Percentiles rank a stretch among this genome's conserved stretches.
Evolutionary conservation across 2,888 invertebrate genomes (phyloP).

Genomic region (Buathra laborator): DNA sequence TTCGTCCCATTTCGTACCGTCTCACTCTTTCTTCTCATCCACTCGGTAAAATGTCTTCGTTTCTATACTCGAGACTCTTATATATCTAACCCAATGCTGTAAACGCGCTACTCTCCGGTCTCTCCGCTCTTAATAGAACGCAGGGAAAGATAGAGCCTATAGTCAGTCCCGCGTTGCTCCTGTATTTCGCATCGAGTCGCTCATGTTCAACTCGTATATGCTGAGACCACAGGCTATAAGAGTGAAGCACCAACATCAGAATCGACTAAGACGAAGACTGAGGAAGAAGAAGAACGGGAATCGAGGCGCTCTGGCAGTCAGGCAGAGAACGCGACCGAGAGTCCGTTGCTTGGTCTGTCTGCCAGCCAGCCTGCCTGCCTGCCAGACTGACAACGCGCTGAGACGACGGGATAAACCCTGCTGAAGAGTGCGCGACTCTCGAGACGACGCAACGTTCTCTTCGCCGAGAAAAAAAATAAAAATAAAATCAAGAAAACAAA

Average conservation of each 20-base stretch:
- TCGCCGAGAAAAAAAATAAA: slow-evolving; percentile 48
- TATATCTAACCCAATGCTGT: slow-evolving; percentile 19
- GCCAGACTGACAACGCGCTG: slow-evolving; percentile 70
- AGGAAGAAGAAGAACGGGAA: slow-evolving; percentile 47
- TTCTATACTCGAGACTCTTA: slow-evolving; percentile 37
- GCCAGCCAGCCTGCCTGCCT: slow-evolving; percentile 67
- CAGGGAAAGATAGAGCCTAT: slow-evolving; percentile 25
- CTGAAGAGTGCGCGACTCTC: slow-evolving; percentile 65
- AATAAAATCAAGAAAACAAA: slow-evolving; percentile 29
- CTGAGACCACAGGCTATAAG: not conserved
- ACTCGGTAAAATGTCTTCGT: slow-evolving; percentile 80
- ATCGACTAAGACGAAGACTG: slow-evolving; percentile 31
- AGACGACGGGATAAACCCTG: slow-evolving; percentile 70
- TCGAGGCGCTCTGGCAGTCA: slow-evolving; percentile 47
- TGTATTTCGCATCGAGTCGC: slow-evolving; percentile 58
- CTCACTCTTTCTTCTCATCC: slow-evolving; percentile 85
- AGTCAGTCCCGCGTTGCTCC: slow-evolving; percentile 11
- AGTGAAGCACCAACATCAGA: slow-evolving; percentile 27
- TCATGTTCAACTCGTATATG: slow-evolving; percentile 8
- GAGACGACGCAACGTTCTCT: slow-evolving; percentile 65
- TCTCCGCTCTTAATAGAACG: slow-evolving; percentile 71
- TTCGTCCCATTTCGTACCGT: slow-evolving; percentile 67
- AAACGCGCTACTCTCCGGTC: slow-evolving; percentile 66
- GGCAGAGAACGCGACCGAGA: slow-evolving; percentile 48
- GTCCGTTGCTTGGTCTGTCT: slow-evolving; percentile 66